Percentiles rank a stretch among this genome's conserved stretches.
These are phyloP conservation scores for Chymomyza procnemis DNA, from an alignment of 2,888 invertebrate species.

Conservation along the genomic window DNA sequence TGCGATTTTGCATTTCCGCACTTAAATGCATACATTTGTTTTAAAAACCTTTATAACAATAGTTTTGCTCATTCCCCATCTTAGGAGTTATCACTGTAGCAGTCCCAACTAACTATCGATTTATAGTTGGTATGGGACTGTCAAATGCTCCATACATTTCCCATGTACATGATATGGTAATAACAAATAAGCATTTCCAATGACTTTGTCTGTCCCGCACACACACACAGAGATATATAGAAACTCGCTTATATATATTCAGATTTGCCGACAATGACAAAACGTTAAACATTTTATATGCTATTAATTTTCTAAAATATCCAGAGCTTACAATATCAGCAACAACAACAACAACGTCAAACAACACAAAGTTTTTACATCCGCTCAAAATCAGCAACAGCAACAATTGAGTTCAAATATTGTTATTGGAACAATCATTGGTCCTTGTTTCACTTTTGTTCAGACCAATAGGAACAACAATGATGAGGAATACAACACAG, in stretches of 20 bases:
- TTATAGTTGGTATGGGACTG: neutral
- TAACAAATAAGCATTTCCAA: neutral
- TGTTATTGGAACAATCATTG: neutral
- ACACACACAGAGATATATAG: neutral
- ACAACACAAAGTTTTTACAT: conserved; percentile 33
- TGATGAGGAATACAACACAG: neutral
- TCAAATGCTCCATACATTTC: neutral
- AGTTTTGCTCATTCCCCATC: neutral
- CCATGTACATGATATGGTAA: neutral
- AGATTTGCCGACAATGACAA: conserved; percentile 48
- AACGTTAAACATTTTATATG: conserved; percentile 58
- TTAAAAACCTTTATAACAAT: too few species aligned
- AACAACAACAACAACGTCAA: neutral
- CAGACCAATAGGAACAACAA: neutral
- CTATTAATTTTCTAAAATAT: conserved; percentile 67
- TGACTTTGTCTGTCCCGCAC: neutral
- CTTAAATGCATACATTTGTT: too few species aligned
- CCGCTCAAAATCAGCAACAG: neutral
- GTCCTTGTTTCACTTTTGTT: neutral
- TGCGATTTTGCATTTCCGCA: too few species aligned
- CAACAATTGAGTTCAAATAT: neutral
- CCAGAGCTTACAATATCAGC: conserved; percentile 27
- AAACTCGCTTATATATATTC: neutral
- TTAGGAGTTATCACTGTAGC: neutral
- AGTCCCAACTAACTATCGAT: neutral